These are phyloP conservation scores for Apostichopus leukothele DNA, from an alignment of 53 echinoderm and acorn worm species.

Conservation along the genomic window DNA sequence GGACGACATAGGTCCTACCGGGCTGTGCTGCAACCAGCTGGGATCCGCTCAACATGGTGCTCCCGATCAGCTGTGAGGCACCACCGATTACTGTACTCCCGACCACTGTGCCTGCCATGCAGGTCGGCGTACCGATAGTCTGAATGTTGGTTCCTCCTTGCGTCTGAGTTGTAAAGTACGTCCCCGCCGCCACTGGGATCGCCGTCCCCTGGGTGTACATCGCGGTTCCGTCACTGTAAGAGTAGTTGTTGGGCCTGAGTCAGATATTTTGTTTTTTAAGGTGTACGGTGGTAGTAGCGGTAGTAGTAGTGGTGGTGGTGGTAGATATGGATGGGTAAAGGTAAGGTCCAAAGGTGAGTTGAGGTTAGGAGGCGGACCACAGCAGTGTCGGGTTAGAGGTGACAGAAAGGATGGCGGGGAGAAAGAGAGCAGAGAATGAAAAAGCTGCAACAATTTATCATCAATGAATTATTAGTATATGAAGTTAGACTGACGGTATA, in stretches of 20 bases:
- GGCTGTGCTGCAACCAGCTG: conserved; percentile 86
- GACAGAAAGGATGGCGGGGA: conserved; percentile 44
- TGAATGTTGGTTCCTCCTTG: conserved; percentile 70
- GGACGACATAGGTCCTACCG: conserved; percentile 85
- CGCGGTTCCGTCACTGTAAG: conserved; percentile 97
- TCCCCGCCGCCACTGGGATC: conserved; percentile 64
- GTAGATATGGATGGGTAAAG: conserved; percentile 34
- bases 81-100: conserved; percentile 64
- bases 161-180: conserved; percentile 80
- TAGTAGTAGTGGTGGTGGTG: conserved; percentile 49
- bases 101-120: conserved; percentile 69
- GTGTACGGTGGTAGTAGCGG: conserved; percentile 59
- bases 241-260: conserved; percentile 94
- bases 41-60: conserved; percentile 72
- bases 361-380: conserved; percentile 44
- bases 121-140: conserved; percentile 74
- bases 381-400: conserved; percentile 47
- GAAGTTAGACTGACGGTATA: neutral
- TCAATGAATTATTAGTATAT: neutral
- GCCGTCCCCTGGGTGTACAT: conserved; percentile 96
- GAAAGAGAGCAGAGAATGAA: conserved; percentile 31
- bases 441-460: neutral
- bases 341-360: conserved; percentile 31
- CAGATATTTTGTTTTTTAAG: conserved; percentile 37
- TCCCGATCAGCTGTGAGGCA: conserved; percentile 55